Percentiles rank a stretch among this genome's conserved stretches.
Evolutionary conservation across 1,140 invertebrate species (phyloP).

Genomic region (Drosophila quadrilineata): DNA sequence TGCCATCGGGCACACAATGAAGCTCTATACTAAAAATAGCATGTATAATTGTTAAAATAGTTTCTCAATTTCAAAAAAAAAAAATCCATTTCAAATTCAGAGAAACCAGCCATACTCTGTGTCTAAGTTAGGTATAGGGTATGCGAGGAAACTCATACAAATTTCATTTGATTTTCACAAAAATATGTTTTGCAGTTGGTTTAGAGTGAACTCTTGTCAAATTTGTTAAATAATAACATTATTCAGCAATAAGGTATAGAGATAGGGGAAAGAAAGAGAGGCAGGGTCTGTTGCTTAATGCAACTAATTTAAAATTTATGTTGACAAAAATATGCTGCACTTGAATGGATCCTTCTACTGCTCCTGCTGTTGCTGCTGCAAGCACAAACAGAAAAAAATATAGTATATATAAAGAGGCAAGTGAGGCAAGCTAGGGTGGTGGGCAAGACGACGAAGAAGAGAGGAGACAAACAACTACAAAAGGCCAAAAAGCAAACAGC

Average conservation of each 20-base stretch:
- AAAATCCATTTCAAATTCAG: no score
- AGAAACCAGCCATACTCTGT: no score
- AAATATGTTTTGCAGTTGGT: no score
- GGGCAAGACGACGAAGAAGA: constrained; percentile 7
- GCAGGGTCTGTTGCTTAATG: constrained; percentile 19
- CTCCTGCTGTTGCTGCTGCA: constrained; percentile 45
- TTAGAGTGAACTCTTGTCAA: no score
- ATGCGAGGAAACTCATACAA: no score
- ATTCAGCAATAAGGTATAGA: background rate
- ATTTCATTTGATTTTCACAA: no score
- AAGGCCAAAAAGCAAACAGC: background rate
- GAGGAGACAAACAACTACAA: constrained; percentile 7
- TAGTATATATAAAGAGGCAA: constrained; percentile 21
- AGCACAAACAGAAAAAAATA: constrained; percentile 14
- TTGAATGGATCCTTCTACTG: no score
- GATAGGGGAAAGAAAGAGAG: background rate
- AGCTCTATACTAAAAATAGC: no score
- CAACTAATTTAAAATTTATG: constrained; percentile 70
- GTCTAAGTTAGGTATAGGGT: no score
- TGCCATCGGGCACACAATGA: background rate
- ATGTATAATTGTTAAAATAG: no score
- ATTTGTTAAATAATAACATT: constrained; percentile 45
- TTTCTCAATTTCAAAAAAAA: no score
- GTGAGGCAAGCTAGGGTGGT: background rate
- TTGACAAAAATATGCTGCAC: constrained; percentile 52